These are phyloP conservation scores for Drosophila leonis DNA, from an alignment of 2,888 invertebrate genomes.

Conservation along the genomic window DNA sequence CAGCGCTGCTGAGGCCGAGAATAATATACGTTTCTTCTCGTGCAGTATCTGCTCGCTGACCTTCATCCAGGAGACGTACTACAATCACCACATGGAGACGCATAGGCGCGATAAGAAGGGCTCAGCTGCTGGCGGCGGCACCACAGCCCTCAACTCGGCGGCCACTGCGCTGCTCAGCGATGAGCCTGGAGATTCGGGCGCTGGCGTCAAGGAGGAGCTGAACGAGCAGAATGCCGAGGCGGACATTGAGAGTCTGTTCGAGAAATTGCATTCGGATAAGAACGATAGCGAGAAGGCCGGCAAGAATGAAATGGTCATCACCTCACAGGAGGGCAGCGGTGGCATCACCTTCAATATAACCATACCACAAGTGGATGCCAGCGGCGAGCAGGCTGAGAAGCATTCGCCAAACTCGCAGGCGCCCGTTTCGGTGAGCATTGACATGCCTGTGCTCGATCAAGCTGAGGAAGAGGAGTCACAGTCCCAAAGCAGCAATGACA, in stretches of 20 bases:
- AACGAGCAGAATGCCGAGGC: conserved; percentile 79
- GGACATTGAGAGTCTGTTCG: conserved; percentile 86
- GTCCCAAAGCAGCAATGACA: conserved; percentile 67
- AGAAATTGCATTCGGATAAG: conserved; percentile 86
- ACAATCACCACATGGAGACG: conserved; percentile 86
- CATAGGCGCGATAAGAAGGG: conserved; percentile 83
- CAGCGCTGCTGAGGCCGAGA: conserved; percentile 74
- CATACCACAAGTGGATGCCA: conserved; percentile 83
- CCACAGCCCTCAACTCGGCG: conserved; percentile 72
- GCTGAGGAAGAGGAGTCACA: conserved; percentile 83
- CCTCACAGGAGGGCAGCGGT: conserved; percentile 85
- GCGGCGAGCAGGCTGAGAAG: conserved; percentile 70
- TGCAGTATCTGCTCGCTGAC: conserved; percentile 86
- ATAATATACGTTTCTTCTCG: conserved; percentile 85
- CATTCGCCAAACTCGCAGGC: conserved; percentile 68
- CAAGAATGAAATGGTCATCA: conserved; percentile 84
- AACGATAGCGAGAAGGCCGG: conserved; percentile 76
- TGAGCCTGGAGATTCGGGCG: conserved; percentile 57
- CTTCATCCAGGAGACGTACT: conserved; percentile 85
- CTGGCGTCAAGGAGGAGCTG: conserved; percentile 46
- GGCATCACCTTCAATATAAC: conserved; percentile 86
- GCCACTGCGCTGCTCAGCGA: conserved; percentile 80
- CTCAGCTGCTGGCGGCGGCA: conserved; percentile 39
- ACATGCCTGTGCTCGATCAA: conserved; percentile 85
- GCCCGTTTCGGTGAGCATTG: conserved; percentile 84